These are phyloP conservation scores for Leptinotarsa tumamoca DNA, from an alignment of 2,888 invertebrate genomes.

Conservation along the genomic window DNA sequence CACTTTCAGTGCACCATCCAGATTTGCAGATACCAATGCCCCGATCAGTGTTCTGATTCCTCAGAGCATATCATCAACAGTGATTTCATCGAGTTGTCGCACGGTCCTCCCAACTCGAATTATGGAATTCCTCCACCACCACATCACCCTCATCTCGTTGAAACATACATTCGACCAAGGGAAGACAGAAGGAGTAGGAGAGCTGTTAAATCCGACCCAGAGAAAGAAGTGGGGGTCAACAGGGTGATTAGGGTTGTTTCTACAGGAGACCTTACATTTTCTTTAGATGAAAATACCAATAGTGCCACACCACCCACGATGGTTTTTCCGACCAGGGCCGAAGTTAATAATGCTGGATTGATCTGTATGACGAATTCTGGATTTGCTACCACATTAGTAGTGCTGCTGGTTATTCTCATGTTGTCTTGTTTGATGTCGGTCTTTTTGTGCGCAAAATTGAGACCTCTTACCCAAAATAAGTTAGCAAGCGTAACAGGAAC, in stretches of 20 bases:
- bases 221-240: conserved; percentile 89
- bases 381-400: conserved; percentile 86
- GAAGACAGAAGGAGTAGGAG: conserved; percentile 80
- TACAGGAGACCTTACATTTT: conserved; percentile 88
- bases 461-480: conserved; percentile 74
- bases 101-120: conserved; percentile 69
- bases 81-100: conserved; percentile 71
- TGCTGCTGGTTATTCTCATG: conserved; percentile 84
- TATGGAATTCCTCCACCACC: conserved; percentile 80
- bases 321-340: conserved; percentile 78
- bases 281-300: conserved; percentile 77
- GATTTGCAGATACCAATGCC: conserved; percentile 92
- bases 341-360: conserved; percentile 69
- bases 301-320: conserved; percentile 74
- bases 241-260: conserved; percentile 89
- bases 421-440: conserved; percentile 89
- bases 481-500: conserved; percentile 44
- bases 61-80: conserved; percentile 52
- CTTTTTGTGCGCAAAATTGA: conserved; percentile 84
- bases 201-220: conserved; percentile 70
- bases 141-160: conserved; percentile 71
- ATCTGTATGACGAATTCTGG: conserved; percentile 97
- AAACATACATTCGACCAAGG: conserved; percentile 75
- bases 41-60: conserved; percentile 83
- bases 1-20: conserved; percentile 96